Evolutionary conservation across 2,888 invertebrate genomes (phyloP), one percentile per base, ranked within the genome.

Genomic region (Lomographa bimaculata): DNA sequence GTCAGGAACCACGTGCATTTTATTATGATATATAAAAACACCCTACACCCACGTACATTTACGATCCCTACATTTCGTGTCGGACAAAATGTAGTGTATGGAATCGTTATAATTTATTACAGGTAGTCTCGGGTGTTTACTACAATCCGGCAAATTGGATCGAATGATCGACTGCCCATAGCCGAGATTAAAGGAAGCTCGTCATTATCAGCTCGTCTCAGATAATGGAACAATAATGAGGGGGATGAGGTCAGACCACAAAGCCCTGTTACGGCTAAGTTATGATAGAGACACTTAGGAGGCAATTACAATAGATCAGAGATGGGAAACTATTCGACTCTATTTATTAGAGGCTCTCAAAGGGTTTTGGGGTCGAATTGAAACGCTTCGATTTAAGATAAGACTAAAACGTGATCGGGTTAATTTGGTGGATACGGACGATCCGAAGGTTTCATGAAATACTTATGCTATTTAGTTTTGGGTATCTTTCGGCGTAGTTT

Each of bases 11-110:
- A 71, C 66, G 74, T 79, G 79, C 65, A 65, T 77, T 79, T 81
- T 80, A 80, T 72, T 68, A 60, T 55, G 46, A 60, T 71, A 70
- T 74, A 77, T 77, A 79, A 77, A 77, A 79, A 74, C 68, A 71
- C 67, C 60, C 19, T 10, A 34, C 29, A 16, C 26, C 20, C 27
- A 27, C n/a, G 48, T 51, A 57, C 54, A 55, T 72, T 74, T 73
- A 72, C 64, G 67, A 65, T 53, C 52, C 58, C 60, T 54, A 55
- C 56, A 57, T 60, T 49, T 60, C 56, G 57, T 60, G 51, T 57
- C 54, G 54, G 44, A 52, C 44, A 33, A 26, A 46, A 23, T 30
- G 14, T 30, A 14, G 5, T 11, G 11, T 46, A 30, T 43, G 42
- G 34, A 35, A 37, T 33, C 24, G 27, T 33, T 46, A 45, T 41